phyloP scores from a whole-genome alignment of 1,140 invertebrate genomes.

The Drosophila kikkawai region DNA sequence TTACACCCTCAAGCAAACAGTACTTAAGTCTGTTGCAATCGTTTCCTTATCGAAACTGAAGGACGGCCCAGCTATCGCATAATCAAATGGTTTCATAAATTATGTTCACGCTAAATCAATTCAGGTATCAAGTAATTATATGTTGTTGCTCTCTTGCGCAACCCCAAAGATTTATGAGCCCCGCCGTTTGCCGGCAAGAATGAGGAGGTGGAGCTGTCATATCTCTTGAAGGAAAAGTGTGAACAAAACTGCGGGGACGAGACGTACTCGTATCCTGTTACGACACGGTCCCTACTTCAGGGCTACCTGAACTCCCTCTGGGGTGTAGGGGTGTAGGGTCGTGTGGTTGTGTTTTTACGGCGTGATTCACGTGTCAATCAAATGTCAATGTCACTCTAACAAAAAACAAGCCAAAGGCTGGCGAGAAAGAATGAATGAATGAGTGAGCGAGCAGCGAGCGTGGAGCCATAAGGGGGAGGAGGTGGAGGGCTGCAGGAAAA shows the following conservation, averaged over 20 bases:
- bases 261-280: conserved; percentile 52
- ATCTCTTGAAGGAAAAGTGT: conserved; percentile 16
- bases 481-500: conserved; percentile 18
- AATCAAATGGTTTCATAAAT: conserved; percentile 41
- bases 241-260: conserved; percentile 10
- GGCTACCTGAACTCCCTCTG: conserved; percentile 8
- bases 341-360: conserved; percentile 61
- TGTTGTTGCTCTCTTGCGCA: conserved; percentile 31
- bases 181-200: conserved; percentile 7
- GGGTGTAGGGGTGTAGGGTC: neutral
- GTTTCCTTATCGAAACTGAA: conserved; percentile 10
- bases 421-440: conserved; percentile 38
- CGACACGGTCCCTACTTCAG: conserved; percentile 29
- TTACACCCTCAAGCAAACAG: neutral
- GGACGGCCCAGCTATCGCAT: conserved; percentile 1
- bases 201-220: conserved; percentile 35
- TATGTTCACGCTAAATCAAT: conserved; percentile 52
- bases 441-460: neutral
- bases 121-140: conserved; percentile 55
- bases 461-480: neutral
- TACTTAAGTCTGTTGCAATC: conserved; percentile 11
- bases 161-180: conserved; percentile 46
- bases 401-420: conserved; percentile 14
- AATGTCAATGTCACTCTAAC: conserved; percentile 80
- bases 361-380: conserved; percentile 84